A percentile compares a stretch with the other conserved stretches of the same genome.
These are phyloP conservation scores for Hypercompe scribonia DNA, from an alignment of 2,888 invertebrate genomes.

Conservation along the genomic window DNA sequence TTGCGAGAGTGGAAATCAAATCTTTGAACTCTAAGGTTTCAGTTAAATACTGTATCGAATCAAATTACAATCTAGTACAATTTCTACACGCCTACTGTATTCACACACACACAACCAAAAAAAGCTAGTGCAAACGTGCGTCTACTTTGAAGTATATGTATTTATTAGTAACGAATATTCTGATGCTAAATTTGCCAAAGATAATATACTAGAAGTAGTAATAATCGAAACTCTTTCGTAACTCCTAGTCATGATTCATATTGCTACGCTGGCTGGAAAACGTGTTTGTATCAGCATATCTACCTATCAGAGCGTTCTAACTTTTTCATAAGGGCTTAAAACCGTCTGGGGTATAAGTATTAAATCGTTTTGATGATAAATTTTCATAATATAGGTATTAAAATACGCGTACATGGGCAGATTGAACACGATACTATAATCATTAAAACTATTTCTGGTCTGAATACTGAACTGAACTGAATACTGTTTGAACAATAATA, in stretches of 20 bases:
- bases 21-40: neutral
- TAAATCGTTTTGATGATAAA: neutral
- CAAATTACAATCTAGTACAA: too few species aligned
- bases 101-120: neutral
- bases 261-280: slow-evolving; percentile 64
- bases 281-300: slow-evolving; percentile 64
- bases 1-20: neutral
- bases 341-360: slow-evolving; percentile 27
- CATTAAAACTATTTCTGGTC: too few species aligned
- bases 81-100: too few species aligned
- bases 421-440: too few species aligned
- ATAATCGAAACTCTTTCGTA: slow-evolving; percentile 21
- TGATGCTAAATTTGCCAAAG: neutral
- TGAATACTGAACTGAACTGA: too few species aligned
- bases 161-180: too few species aligned
- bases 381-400: too few species aligned
- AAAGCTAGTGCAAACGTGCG: neutral
- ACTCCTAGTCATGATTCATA: slow-evolving; percentile 59
- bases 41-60: too few species aligned
- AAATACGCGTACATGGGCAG: too few species aligned
- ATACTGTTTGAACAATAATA: too few species aligned
- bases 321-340: slow-evolving; percentile 39
- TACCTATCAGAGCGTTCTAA: slow-evolving; percentile 59
- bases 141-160: neutral
- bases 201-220: neutral